A percentile compares a stretch with the other conserved stretches of the same genome.
Conservation (phyloP, 2,888 invertebrate species). For the Thymelicus sylvestris region DNA sequence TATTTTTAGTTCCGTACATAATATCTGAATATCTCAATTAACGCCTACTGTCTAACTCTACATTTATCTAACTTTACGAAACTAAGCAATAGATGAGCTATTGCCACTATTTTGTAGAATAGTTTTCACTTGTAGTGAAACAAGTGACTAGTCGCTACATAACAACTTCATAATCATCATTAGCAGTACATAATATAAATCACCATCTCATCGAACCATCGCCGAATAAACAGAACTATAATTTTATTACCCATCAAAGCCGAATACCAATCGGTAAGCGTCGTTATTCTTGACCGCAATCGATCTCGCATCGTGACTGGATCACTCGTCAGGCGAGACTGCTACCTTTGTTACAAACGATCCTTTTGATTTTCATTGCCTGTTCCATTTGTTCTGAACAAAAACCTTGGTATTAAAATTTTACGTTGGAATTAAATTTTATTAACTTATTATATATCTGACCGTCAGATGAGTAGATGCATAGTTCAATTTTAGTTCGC, state of each 20-base stretch:
- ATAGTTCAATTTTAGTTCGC: no score
- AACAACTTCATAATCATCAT: background rate
- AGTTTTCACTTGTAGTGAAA: background rate
- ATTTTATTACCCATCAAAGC: background rate
- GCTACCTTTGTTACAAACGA: background rate
- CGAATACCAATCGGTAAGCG: background rate
- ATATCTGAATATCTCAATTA: no score
- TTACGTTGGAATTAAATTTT: background rate
- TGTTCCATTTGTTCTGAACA: background rate
- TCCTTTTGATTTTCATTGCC: background rate
- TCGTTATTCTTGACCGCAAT: constrained; percentile 12
- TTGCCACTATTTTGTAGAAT: no score
- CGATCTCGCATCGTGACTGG: constrained; percentile 14
- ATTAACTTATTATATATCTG: background rate
- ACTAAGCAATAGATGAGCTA: no score
- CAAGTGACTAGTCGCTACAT: background rate
- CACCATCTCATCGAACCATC: background rate
- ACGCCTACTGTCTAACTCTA: no score
- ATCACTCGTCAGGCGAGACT: constrained; percentile 1
- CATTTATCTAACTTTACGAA: no score
- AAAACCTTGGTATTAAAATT: constrained; percentile 17
- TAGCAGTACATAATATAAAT: background rate
- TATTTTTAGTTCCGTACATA: no score
- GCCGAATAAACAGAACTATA: background rate
- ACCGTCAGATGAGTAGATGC: no score